These are phyloP conservation scores for Eristalis tenax DNA, from an alignment of 2,888 invertebrate species.

Conservation along the genomic window DNA sequence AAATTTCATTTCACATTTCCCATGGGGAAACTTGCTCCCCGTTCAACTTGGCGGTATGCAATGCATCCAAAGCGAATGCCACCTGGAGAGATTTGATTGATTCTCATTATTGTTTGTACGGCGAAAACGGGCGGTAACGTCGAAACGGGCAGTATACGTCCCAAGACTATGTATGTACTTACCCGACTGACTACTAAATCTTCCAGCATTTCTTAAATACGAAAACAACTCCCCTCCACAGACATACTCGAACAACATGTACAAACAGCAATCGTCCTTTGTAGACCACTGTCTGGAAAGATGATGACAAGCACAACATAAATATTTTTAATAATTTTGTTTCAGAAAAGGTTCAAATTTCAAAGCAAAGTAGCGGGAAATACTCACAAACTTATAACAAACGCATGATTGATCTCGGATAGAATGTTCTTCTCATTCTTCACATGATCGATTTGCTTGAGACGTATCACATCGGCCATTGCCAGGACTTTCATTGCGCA, in stretches of 20 bases:
- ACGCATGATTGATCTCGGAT: constrained; percentile 95
- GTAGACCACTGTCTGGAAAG: constrained; percentile 93
- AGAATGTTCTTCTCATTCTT: constrained; percentile 98
- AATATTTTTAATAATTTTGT: not conserved
- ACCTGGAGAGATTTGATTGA: not conserved
- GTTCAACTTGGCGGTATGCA: no score
- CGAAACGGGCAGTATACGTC: not conserved
- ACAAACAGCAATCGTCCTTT: constrained; percentile 94
- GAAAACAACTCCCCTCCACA: constrained; percentile 98
- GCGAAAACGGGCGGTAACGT: no score
- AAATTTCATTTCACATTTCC: not conserved
- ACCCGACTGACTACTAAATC: constrained; percentile 92
- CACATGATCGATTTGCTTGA: constrained; percentile 98
- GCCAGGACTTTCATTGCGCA: constrained; percentile 97
- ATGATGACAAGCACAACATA: constrained; percentile 35
- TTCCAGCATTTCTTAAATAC: constrained; percentile 94
- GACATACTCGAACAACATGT: constrained; percentile 98
- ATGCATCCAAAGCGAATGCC: not conserved
- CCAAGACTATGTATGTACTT: constrained; percentile 74
- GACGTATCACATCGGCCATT: constrained; percentile 95
- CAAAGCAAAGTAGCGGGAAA: not conserved
- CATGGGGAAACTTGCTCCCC: not conserved
- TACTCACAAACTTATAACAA: constrained; percentile 96
- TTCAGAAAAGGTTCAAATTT: not conserved
- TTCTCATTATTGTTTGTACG: not conserved